Conservation (phyloP, 2,797 vertebrate species). For the Paramormyrops hopkinsi region DNA sequence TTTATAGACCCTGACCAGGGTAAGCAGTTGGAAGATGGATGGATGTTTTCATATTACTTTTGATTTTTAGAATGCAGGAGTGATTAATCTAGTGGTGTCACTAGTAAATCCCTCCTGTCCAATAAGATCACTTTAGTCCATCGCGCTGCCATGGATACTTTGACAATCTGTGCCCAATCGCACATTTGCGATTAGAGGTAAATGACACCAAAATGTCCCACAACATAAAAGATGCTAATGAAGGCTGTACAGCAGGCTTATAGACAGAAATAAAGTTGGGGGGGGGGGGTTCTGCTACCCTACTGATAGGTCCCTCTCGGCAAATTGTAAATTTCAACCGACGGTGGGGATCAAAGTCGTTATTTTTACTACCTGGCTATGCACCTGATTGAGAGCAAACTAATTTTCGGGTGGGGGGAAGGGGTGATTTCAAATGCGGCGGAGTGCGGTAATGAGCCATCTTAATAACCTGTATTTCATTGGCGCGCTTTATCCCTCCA, state of each 20-base stretch:
- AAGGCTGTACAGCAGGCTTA: not conserved
- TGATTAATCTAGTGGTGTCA: not conserved
- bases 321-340: not conserved
- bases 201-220: not conserved
- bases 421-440: not conserved
- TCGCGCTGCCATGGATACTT: no score
- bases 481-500: not conserved
- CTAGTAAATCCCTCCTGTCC: not conserved
- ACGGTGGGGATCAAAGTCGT: not conserved
- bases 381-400: not conserved
- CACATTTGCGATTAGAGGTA: no score
- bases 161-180: not conserved
- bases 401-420: not conserved
- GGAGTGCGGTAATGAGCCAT: not conserved
- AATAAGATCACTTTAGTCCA: not conserved
- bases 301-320: not conserved
- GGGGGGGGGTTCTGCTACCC: not conserved
- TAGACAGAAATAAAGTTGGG: not conserved
- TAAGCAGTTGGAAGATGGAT: not conserved
- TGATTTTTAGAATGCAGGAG: not conserved
- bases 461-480: not conserved
- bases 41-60: not conserved
- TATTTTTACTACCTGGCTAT: not conserved
- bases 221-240: not conserved
- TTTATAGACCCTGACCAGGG: not conserved